Percentiles rank a stretch among this genome's conserved stretches.
Evolutionary conservation across 2,888 invertebrate species (phyloP).

Genomic region (Abrostola triplasia): DNA sequence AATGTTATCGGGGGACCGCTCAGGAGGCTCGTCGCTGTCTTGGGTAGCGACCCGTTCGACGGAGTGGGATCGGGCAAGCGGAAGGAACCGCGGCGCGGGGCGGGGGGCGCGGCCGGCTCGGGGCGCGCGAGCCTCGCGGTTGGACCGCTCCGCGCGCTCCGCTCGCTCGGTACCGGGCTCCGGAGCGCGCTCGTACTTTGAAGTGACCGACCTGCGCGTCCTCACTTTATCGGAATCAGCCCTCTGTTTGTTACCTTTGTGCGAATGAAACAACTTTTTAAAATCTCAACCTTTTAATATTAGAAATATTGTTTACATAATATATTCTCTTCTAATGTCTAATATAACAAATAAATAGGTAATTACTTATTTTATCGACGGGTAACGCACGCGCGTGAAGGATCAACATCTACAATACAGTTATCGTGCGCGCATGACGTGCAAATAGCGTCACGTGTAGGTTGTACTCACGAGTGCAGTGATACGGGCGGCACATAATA

Average conservation of each 20-base stretch:
- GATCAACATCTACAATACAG: conserved; percentile 3
- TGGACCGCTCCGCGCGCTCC: too few relatives aligned
- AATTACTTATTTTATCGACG: conserved; percentile 19
- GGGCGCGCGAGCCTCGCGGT: too few relatives aligned
- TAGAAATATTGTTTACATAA: conserved; percentile 45
- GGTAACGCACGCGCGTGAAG: conserved; percentile 24
- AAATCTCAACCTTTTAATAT: conserved; percentile 44
- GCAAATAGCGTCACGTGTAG: not conserved
- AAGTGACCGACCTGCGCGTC: conserved; percentile 20
- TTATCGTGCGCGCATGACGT: conserved; percentile 9
- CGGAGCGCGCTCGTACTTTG: conserved; percentile 19
- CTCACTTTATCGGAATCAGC: conserved; percentile 24
- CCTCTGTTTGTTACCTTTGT: conserved; percentile 54
- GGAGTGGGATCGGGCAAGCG: conserved; percentile 11
- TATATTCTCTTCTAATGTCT: conserved; percentile 23
- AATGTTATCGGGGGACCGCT: conserved; percentile 7
- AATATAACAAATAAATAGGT: conserved; percentile 40
- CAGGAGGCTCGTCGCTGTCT: conserved; percentile 12
- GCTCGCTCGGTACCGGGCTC: conserved; percentile 7
- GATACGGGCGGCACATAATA: conserved; percentile 14
- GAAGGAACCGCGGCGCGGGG: conserved; percentile 7
- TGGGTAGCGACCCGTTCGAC: conserved; percentile 1
- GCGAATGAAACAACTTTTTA: conserved; percentile 57
- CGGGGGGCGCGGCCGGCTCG: conserved; percentile 1
- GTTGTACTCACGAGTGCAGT: conserved; percentile 8